phyloP scores from a whole-genome alignment of 2,888 invertebrate genomes.

The Andrena haemorrhoa region DNA sequence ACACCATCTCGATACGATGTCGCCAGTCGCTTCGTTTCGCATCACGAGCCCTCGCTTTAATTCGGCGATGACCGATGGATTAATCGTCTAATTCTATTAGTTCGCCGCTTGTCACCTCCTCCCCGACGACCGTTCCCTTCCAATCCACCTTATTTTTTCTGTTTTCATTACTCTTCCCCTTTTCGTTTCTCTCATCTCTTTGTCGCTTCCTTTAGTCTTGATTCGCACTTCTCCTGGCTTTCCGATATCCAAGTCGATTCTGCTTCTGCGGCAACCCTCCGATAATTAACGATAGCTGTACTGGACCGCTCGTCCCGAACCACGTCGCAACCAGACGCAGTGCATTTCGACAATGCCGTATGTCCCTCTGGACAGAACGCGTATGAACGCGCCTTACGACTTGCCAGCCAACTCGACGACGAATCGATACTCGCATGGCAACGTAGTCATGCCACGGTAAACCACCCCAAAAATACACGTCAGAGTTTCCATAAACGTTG shows the following conservation, averaged over 20 bases:
- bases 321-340: background rate
- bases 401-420: background rate
- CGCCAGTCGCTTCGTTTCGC: constrained; percentile 68
- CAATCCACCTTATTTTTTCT: background rate
- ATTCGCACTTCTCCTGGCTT: background rate
- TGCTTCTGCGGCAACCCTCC: no score
- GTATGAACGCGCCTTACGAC: background rate
- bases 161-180: background rate
- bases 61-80: no score
- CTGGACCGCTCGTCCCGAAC: background rate
- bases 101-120: constrained; percentile 1
- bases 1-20: constrained; percentile 76
- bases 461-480: background rate
- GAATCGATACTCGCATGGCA: constrained; percentile 59
- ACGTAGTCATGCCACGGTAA: constrained; percentile 24
- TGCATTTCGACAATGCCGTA: constrained; percentile 12
- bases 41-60: constrained; percentile 52
- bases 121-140: background rate
- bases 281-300: background rate
- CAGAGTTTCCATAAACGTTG: background rate
- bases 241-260: no score
- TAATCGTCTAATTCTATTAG: background rate
- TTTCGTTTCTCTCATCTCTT: background rate
- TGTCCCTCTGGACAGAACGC: constrained; percentile 2
- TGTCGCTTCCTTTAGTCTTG: background rate